Percentiles rank a stretch among this genome's conserved stretches.
These are phyloP conservation scores for Halichoerus grypus DNA, from an alignment of 2,113 vertebrate species.

Conservation along the genomic window DNA sequence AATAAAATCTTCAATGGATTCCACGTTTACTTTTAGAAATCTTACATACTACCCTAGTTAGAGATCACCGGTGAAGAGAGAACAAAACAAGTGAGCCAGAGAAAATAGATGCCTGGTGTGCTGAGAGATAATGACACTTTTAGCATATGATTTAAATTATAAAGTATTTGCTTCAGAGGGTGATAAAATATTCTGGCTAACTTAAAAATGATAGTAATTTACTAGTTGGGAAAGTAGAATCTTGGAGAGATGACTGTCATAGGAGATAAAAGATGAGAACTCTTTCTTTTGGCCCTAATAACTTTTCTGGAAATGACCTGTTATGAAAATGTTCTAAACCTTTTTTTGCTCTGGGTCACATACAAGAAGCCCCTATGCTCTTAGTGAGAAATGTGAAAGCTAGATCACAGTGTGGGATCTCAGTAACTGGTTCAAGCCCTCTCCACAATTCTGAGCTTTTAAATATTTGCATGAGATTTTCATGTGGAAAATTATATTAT, in stretches of 20 bases:
- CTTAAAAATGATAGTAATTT: slow-evolving; percentile 10
- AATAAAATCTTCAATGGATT: slow-evolving; percentile 84
- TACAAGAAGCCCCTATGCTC: background rate
- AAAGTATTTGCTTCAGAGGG: slow-evolving; percentile 73
- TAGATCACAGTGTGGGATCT: background rate
- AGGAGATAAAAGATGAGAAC: background rate
- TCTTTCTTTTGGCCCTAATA: background rate
- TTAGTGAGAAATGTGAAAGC: background rate
- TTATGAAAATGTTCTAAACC: background rate
- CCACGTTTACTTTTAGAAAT: slow-evolving; percentile 75
- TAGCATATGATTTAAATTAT: slow-evolving; percentile 80
- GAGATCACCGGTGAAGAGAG: slow-evolving; percentile 70
- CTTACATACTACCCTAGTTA: slow-evolving; percentile 79
- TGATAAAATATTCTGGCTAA: slow-evolving; percentile 22
- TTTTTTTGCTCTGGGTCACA: background rate
- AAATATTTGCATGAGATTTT: slow-evolving; percentile 34
- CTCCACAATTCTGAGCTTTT: slow-evolving; percentile 31
- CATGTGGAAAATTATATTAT: slow-evolving; percentile 47
- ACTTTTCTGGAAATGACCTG: background rate
- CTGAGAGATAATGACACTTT: background rate
- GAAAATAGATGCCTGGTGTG: slow-evolving; percentile 66
- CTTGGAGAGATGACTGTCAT: background rate
- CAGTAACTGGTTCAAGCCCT: slow-evolving; percentile 21
- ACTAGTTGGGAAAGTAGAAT: background rate
- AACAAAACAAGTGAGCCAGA: slow-evolving; percentile 66